Conservation (phyloP, 2,113 vertebrate genomes). For the Turdus rufiventris region DNA sequence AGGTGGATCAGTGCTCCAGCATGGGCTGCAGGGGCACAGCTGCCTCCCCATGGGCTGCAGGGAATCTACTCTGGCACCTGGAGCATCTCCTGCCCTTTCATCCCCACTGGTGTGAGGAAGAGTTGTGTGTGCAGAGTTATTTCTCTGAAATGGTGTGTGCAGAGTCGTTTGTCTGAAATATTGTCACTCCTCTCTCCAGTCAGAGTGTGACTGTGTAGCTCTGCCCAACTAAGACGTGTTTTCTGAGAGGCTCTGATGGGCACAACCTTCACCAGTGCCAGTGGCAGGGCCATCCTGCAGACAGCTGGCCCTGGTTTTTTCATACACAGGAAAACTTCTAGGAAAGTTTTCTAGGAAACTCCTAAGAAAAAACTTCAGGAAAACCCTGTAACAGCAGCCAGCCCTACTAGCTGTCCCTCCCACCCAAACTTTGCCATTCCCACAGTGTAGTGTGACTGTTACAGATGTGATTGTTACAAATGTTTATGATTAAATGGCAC, state of each 20-base stretch:
- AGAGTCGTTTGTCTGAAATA: not conserved
- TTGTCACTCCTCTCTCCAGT: not conserved
- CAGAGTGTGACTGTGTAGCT: not conserved
- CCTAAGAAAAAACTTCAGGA: no score
- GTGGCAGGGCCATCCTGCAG: not conserved
- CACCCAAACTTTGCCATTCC: not conserved
- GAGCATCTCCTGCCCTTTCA: not conserved
- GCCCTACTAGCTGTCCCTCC: not conserved
- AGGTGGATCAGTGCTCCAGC: not conserved
- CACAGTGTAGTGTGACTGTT: not conserved
- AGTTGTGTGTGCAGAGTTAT: not conserved
- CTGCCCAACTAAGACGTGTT: accelerated
- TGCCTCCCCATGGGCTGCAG: not conserved
- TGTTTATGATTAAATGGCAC: accelerated
- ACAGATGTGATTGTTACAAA: not conserved
- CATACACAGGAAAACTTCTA: not conserved
- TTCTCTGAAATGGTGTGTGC: not conserved
- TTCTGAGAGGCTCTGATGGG: not conserved
- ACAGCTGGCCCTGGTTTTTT: not conserved
- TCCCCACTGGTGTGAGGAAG: not conserved
- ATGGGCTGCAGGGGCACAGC: not conserved
- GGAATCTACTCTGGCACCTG: not conserved
- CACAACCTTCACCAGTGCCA: accelerated
- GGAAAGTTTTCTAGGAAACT: no score
- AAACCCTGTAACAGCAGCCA: not conserved